Conservation (phyloP, 2,113 vertebrate species). For the Hydrolagus affinis region DNA sequence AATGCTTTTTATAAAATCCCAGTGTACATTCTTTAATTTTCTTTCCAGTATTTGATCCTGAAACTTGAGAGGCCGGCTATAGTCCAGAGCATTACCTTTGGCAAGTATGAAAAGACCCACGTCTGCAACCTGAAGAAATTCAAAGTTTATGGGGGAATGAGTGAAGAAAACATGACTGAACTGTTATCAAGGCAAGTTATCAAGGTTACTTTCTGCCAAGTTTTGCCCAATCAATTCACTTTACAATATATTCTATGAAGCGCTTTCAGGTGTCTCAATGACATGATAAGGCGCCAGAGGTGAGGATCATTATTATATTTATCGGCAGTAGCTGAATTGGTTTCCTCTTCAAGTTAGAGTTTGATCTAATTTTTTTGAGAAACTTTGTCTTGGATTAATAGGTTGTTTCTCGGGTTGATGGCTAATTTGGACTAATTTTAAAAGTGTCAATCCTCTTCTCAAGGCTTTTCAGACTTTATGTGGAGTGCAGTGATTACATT, state of each 20-base stretch:
- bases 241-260: too few relatives aligned
- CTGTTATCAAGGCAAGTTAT: slow-evolving; percentile 83
- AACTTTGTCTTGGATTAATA: neutral
- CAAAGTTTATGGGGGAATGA: slow-evolving; percentile 98
- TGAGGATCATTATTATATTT: too few relatives aligned
- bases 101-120: slow-evolving; percentile 97
- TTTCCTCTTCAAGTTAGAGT: neutral
- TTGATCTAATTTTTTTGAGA: neutral
- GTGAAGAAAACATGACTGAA: slow-evolving; percentile 98
- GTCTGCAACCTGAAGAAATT: slow-evolving; percentile 99
- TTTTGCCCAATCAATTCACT: too few relatives aligned
- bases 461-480: too few relatives aligned
- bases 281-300: too few relatives aligned
- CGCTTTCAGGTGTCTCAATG: too few relatives aligned
- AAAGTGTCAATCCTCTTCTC: too few relatives aligned
- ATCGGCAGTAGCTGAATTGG: neutral
- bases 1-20: neutral
- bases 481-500: too few relatives aligned
- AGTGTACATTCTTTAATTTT: slow-evolving; percentile 13
- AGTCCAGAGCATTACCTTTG: slow-evolving; percentile 94
- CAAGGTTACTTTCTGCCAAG: neutral
- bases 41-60: slow-evolving; percentile 81
- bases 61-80: slow-evolving; percentile 94
- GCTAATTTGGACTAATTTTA: too few relatives aligned
- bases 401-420: neutral